These are phyloP conservation scores for Pipistrellus pygmaeus DNA, from an alignment of 2,797 vertebrate species.

Conservation along the genomic window DNA sequence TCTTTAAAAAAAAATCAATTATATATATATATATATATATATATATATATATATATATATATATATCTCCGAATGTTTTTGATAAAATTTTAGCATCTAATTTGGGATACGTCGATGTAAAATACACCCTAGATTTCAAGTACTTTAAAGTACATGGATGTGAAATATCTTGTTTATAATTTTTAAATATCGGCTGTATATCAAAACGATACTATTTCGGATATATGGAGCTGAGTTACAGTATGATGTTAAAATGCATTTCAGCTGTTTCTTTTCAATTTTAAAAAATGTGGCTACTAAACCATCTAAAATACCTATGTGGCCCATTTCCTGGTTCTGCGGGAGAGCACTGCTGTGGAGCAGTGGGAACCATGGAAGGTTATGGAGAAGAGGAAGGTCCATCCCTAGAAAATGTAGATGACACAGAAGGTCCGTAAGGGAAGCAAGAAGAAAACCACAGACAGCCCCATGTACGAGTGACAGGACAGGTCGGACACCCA, in stretches of 20 bases:
- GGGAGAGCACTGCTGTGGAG: neutral
- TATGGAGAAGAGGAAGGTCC: neutral
- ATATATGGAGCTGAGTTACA: neutral
- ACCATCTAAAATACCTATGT: neutral
- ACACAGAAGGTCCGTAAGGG: neutral
- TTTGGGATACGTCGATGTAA: neutral
- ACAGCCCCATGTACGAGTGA: rapidly evolving
- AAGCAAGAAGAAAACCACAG: neutral
- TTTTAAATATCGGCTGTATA: neutral
- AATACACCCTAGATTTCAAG: neutral
- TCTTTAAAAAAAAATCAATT: no score
- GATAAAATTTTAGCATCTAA: neutral
- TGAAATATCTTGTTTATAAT: neutral
- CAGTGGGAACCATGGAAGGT: neutral
- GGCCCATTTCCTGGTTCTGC: neutral
- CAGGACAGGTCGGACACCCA: rapidly evolving
- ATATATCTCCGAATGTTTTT: neutral
- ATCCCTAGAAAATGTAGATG: neutral
- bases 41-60: no score
- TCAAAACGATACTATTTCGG: neutral
- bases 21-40: no score
- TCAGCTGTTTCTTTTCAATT: neutral
- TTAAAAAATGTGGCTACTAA: neutral
- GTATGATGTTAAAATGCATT: neutral
- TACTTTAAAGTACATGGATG: neutral